Base-by-base conservation (phyloP, 2,888 invertebrate species). In the Ditylenchus weischeri region DNA sequence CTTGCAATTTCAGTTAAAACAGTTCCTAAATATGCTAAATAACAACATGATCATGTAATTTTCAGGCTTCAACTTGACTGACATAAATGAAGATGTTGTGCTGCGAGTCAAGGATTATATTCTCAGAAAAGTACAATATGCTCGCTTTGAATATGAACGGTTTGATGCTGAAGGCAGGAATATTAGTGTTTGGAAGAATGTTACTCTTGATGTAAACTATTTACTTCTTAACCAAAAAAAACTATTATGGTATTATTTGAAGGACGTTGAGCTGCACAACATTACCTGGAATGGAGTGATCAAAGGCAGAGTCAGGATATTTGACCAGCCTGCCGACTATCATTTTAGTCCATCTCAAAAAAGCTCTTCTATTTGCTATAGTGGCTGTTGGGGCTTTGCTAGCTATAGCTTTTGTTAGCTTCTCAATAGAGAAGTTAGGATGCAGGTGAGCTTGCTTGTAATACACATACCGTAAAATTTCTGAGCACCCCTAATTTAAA, bases 261-360 rank as follows among this genome's bases (percentile, higher is more conserved):
- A 73, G 76, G 64, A 74, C 49, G 64, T 74, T 36, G 75, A 78
- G 59, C 57, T 74, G 15, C 51, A 51, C 43, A 74, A 74, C 49
- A 74, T 74, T 50, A 76, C 77, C 3, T 74, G 74, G 74, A 72
- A 77, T 38, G 74, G 74, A 15, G 65, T 66, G 21, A 59, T 74
- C 19, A 57, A 76, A 47, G 74, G 74, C 48, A 49, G 68, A 21
- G 64, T 77, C n/a, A 60, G 67, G 21, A 61, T 74, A 35, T 35
- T 75, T 35, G 75, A 77, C 50, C 43, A 66, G 59, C 50, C 66
- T n/a, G 62, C 74, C 15, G 74, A 77, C 62, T 43, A 50, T 58
- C 48, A 57, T 43, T 74, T 73, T 62, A 73, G 68, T 13, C 15
- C 50, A 35, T 49, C 65, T 11, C 68, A 74, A 63, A 74, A 63